phyloP scores from a whole-genome alignment of 2,888 invertebrate genomes.

The Polyommatus iphigenia region DNA sequence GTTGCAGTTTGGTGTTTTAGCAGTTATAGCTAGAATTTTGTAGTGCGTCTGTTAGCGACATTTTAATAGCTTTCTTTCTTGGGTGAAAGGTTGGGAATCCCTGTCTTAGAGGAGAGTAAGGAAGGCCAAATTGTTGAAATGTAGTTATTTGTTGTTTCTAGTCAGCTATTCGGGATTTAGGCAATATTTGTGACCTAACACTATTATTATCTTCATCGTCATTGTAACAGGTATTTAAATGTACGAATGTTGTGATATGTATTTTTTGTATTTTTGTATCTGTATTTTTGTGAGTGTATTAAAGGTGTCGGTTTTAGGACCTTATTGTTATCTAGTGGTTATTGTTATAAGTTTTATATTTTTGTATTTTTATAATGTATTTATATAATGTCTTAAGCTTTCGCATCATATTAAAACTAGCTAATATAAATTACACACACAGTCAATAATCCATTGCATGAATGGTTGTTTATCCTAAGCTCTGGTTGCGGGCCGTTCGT shows the following conservation, averaged over 20 bases:
- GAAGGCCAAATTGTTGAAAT: conserved; percentile 34
- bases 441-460: conserved; percentile 7
- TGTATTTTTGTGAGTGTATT: conserved; percentile 18
- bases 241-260: conserved; percentile 43
- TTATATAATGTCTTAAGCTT: conserved; percentile 7
- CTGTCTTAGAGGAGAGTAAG: conserved; percentile 25
- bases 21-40: not conserved
- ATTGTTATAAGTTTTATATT: conserved; percentile 24
- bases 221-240: conserved; percentile 48
- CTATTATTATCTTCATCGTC: conserved; percentile 48
- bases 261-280: conserved; percentile 35
- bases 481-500: not conserved
- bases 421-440: not conserved
- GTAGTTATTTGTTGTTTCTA: conserved; percentile 45
- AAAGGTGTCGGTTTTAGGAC: conserved; percentile 32
- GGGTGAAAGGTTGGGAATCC: conserved; percentile 6
- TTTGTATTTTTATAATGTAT: conserved; percentile 29
- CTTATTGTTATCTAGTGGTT: conserved; percentile 18
- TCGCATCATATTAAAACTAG: conserved; percentile 13
- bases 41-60: not conserved
- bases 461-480: not conserved
- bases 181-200: conserved; percentile 50
- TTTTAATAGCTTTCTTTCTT: not conserved
- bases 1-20: not conserved
- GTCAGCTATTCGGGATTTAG: conserved; percentile 51